phyloP scores from a whole-genome alignment of 2,888 invertebrate genomes.

The Clistopyga incitator region DNA sequence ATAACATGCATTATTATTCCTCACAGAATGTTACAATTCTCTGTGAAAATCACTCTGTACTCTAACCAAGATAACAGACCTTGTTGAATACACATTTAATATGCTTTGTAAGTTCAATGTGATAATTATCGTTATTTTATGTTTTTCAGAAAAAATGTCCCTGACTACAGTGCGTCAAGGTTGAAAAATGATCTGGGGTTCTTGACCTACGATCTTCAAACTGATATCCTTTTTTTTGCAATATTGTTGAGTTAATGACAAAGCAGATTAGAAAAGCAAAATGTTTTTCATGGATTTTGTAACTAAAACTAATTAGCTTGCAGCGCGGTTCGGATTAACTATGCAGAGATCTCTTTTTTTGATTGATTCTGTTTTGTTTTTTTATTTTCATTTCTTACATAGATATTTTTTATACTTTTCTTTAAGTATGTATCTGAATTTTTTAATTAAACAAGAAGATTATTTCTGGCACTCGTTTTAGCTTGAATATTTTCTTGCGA shows the following conservation, averaged over 20 bases:
- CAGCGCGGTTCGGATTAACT: too few relatives aligned
- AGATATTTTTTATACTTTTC: too few relatives aligned
- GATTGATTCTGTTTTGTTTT: too few relatives aligned
- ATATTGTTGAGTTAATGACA: neutral
- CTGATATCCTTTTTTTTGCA: conserved; percentile 88
- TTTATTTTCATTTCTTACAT: too few relatives aligned
- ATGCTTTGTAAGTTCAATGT: neutral
- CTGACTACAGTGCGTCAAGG: conserved; percentile 97
- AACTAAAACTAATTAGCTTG: neutral
- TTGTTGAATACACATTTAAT: neutral
- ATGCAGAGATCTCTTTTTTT: too few relatives aligned
- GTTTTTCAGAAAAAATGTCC: conserved; percentile 94
- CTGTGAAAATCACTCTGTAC: neutral
- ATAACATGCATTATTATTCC: neutral
- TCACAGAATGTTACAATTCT: neutral
- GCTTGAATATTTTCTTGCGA: too few relatives aligned
- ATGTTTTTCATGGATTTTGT: neutral
- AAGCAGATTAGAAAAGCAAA: neutral
- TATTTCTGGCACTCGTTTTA: too few relatives aligned
- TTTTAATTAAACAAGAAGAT: too few relatives aligned
- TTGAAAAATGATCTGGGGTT: conserved; percentile 98
- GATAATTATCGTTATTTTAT: conserved; percentile 32
- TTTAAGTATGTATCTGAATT: too few relatives aligned
- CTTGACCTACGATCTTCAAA: conserved; percentile 96
- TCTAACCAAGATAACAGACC: neutral